Evolutionary conservation across 2,113 vertebrate species (phyloP).

Genomic region (Salvelinus sp.): DNA sequence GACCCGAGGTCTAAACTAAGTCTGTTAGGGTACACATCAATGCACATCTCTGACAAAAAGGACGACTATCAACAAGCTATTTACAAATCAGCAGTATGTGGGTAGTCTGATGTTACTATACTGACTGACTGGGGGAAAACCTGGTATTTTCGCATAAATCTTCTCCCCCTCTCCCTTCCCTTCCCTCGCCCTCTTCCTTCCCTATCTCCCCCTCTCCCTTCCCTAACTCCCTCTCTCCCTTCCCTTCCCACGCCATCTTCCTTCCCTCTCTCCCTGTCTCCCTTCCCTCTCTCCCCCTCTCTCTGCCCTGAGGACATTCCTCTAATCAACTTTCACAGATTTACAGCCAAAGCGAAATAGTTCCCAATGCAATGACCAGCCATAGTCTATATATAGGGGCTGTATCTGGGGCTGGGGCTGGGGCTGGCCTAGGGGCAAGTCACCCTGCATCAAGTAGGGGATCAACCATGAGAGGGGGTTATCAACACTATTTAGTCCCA

Average conservation of each 20-base stretch:
- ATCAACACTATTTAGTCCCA: too few species aligned
- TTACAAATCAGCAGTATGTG: slow-evolving; percentile 62
- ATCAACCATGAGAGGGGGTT: too few species aligned
- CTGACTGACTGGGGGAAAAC: slow-evolving; percentile 35
- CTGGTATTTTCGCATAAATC: slow-evolving; percentile 40
- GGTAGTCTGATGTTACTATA: slow-evolving; percentile 58
- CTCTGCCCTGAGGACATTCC: background rate
- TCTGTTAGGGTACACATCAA: slow-evolving; percentile 63
- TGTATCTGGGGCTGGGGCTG: too few species aligned
- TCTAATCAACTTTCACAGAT: background rate
- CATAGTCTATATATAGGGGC: too few species aligned
- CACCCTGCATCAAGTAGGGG: too few species aligned
- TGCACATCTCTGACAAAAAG: slow-evolving; percentile 57
- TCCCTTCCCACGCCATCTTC: background rate
- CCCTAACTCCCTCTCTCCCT: too few species aligned
- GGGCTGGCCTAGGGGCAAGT: too few species aligned
- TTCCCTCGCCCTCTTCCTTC: too few species aligned
- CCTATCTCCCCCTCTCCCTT: too few species aligned
- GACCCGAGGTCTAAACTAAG: slow-evolving; percentile 57
- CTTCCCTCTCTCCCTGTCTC: background rate
- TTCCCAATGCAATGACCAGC: background rate
- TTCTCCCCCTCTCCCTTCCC: background rate
- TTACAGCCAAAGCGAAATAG: too few species aligned
- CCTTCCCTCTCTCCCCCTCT: background rate
- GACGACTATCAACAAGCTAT: slow-evolving; percentile 72